phyloP scores from a whole-genome alignment of 2,113 vertebrate species.

The Alectura lathami region DNA sequence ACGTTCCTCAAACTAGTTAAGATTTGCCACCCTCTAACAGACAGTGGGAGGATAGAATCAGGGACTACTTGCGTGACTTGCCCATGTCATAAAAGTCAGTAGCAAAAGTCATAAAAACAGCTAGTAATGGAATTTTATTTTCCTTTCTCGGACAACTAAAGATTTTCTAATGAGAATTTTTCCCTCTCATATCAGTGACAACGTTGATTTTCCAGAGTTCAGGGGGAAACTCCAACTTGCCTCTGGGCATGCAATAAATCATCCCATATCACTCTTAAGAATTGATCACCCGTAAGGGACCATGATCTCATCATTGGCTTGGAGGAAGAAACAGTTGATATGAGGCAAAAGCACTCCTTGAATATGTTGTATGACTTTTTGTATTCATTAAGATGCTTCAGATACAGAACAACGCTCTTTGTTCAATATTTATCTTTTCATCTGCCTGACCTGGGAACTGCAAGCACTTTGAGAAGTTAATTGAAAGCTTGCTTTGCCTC shows the following conservation, averaged over 20 bases:
- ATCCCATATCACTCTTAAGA: neutral
- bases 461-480: conserved; percentile 47
- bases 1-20: neutral
- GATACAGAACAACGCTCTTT: conserved; percentile 23
- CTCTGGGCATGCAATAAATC: neutral
- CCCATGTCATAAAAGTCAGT: neutral
- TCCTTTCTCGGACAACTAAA: neutral
- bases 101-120: neutral
- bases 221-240: conserved; percentile 2
- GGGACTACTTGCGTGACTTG: neutral
- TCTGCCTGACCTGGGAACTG: conserved; percentile 54
- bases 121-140: neutral
- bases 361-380: neutral
- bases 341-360: neutral
- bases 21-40: neutral
- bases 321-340: neutral
- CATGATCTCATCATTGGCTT: neutral
- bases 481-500: conserved; percentile 55
- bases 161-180: neutral
- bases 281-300: neutral
- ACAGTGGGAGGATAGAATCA: neutral
- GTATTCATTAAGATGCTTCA: conserved; percentile 55
- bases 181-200: neutral
- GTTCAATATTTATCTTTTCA: conserved; percentile 64
- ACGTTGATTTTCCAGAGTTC: neutral